These are phyloP conservation scores for Callosobruchus maculatus DNA, from an alignment of 2,888 invertebrate species.

Conservation along the genomic window DNA sequence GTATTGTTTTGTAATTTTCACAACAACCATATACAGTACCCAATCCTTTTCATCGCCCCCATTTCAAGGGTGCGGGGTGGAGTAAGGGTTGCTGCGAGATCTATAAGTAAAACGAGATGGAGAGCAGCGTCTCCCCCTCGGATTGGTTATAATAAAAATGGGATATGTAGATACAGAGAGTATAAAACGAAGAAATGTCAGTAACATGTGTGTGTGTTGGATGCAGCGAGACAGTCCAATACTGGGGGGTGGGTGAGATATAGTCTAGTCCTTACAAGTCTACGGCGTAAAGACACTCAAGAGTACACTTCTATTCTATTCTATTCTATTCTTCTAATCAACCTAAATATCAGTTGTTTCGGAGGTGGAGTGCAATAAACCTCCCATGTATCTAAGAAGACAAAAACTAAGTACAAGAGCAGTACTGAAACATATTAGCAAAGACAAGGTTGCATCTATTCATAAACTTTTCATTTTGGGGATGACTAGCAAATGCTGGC, in stretches of 20 bases:
- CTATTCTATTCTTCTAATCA: no score
- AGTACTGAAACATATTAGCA: no score
- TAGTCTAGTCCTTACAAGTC: constrained; percentile 18
- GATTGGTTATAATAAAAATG: constrained; percentile 50
- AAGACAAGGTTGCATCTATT: no score
- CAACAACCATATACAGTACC: neutral
- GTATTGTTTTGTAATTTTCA: neutral
- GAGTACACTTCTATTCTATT: no score
- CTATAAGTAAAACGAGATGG: constrained; percentile 39
- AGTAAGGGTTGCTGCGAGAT: constrained; percentile 24
- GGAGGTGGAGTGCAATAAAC: no score
- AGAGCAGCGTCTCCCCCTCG: constrained; percentile 35
- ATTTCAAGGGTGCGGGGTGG: neutral
- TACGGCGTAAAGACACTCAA: no score
- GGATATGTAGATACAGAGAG: constrained; percentile 49
- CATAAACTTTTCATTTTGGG: no score
- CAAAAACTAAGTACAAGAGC: no score
- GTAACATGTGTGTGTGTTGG: constrained; percentile 42
- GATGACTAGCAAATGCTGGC: no score
- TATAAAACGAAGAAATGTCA: constrained; percentile 46
- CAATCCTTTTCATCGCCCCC: neutral
- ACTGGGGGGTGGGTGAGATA: constrained; percentile 17
- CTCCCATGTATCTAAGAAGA: no score
- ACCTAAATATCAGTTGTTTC: no score
- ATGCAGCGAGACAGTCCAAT: constrained; percentile 10